phyloP scores from a whole-genome alignment of 2,888 invertebrate species.

The Clistopyga incitator region DNA sequence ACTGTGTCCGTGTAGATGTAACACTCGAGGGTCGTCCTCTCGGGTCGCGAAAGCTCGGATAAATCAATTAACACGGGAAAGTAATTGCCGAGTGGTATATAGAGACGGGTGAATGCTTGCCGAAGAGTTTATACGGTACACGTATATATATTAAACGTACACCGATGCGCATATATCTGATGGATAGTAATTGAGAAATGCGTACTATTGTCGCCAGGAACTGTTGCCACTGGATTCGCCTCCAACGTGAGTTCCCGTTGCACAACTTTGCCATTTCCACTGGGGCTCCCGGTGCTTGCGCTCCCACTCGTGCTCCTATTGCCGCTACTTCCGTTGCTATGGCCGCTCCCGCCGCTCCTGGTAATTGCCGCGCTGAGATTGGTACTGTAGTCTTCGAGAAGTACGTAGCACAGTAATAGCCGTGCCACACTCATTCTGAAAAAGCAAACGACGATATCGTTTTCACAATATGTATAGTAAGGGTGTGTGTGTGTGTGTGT shows the following conservation, averaged over 20 bases:
- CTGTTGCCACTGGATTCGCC: slow-evolving; percentile 64
- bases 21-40: slow-evolving; percentile 39
- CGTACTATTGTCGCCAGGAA: slow-evolving; percentile 69
- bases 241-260: slow-evolving; percentile 76
- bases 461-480: not conserved
- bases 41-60: slow-evolving; percentile 55
- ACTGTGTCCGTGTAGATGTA: slow-evolving; percentile 9
- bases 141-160: slow-evolving; percentile 15
- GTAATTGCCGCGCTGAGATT: slow-evolving; percentile 79
- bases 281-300: slow-evolving; percentile 32
- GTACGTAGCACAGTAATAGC: slow-evolving; percentile 82
- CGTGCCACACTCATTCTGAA: slow-evolving; percentile 83
- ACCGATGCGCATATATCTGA: slow-evolving; percentile 10
- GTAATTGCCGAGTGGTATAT: slow-evolving; percentile 62
- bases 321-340: slow-evolving; percentile 64
- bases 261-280: slow-evolving; percentile 69
- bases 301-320: slow-evolving; percentile 43
- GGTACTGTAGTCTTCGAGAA: slow-evolving; percentile 81
- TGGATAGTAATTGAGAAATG: slow-evolving; percentile 68
- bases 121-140: slow-evolving; percentile 15
- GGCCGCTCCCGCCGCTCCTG: slow-evolving; percentile 73
- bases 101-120: slow-evolving; percentile 8
- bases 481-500: not conserved
- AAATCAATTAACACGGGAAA: slow-evolving; percentile 68
- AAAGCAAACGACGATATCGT: slow-evolving; percentile 59